Conservation (phyloP, 2,113 vertebrate genomes). For the Oxygymnocypris stewartii region DNA sequence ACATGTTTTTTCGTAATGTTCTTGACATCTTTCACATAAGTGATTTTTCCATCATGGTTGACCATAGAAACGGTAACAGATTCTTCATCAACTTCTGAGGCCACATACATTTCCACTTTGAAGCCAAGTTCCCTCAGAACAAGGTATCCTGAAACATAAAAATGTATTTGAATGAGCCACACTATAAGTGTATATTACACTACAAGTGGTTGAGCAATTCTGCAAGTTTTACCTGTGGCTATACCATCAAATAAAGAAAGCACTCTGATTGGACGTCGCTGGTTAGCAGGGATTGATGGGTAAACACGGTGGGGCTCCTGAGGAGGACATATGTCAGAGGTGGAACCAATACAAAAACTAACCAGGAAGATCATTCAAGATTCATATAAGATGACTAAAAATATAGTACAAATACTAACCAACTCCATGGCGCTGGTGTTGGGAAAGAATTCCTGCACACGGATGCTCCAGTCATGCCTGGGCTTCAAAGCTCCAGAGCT, state of each 20-base stretch:
- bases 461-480: constrained; percentile 86
- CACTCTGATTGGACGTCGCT: constrained; percentile 83
- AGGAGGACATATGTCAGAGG: constrained; percentile 23
- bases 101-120: constrained; percentile 86
- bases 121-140: constrained; percentile 91
- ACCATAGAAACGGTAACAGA: constrained; percentile 75
- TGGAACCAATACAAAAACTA: neutral
- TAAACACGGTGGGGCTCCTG: constrained; percentile 90
- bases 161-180: neutral
- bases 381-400: neutral
- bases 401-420: constrained; percentile 69
- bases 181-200: neutral
- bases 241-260: constrained; percentile 93
- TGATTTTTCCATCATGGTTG: constrained; percentile 84
- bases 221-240: constrained; percentile 79
- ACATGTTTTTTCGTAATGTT: constrained; percentile 82
- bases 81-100: constrained; percentile 88
- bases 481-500: constrained; percentile 76
- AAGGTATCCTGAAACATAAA: constrained; percentile 77
- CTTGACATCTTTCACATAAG: constrained; percentile 80
- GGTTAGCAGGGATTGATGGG: constrained; percentile 80
- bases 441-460: constrained; percentile 87
- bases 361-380: neutral
- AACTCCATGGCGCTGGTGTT: constrained; percentile 84
- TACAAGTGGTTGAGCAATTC: neutral